Evolutionary conservation across 2,113 vertebrate species (phyloP), one percentile per base, ranked within the genome.

Genomic region (Gila orcuttii): DNA sequence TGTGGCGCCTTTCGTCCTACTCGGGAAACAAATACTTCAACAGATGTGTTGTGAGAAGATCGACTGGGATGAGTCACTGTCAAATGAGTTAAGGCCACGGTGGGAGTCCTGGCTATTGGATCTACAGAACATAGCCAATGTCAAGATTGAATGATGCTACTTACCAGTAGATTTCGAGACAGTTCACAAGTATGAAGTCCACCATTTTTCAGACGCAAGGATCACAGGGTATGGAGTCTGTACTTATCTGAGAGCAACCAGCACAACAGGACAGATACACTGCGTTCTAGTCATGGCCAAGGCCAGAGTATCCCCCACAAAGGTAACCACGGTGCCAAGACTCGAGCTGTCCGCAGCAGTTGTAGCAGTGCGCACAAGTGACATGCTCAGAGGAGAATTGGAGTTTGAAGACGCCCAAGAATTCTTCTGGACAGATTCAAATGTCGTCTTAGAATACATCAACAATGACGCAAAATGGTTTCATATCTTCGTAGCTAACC

Each of bases 11-110:
- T 84, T 60, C 33, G 39, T 82, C 74, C 42, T 85, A 59, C 36
- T 57, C 17, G 71, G 83, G 9, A 88, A 88, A 28, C 83, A 88
- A 64, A 85, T 88, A 23, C 33, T 85, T 12, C 77, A 85, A 12
- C 25, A 78, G 31, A 83, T 86, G 78, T 75, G 85, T 62, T 3
- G 36, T 17, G 52, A 82, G 17, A 86, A 86, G 21, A n/a, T 64
- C 1, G 45, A n/a, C 11, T 84, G 75, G 82, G 79, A 83, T 33
- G 25, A 36, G 19, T 28, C 52, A 28, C 79, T 86, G 6, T 55
- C 71, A 31, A 19, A 57, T 39, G 85, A 83, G 19, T 28, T 83
- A 8, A 28, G 8, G 23, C 3, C 79, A 80, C 55, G 31, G 25
- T 75, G 68, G 85, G 85, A 86, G 31, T 73, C 50, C 55, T 86